Percentiles rank a stretch among this genome's conserved stretches.
Evolutionary conservation across 2,888 invertebrate genomes (phyloP).

Genomic region (Chrysopilus asiliformis): DNA sequence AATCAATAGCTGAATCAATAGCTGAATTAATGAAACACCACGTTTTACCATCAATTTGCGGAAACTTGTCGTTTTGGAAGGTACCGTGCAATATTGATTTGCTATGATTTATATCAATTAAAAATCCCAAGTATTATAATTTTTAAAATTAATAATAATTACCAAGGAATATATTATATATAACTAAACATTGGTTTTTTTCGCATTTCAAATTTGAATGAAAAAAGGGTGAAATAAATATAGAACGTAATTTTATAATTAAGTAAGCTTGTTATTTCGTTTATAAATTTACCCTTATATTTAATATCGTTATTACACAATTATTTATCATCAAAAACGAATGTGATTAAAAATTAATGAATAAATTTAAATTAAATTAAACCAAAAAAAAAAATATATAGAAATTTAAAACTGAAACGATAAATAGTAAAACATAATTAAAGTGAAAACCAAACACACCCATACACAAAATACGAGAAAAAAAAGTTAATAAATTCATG

Average conservation of each 20-base stretch:
- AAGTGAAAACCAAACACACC: background rate
- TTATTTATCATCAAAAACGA: constrained; percentile 14
- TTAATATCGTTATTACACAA: constrained; percentile 3
- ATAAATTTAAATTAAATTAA: no score
- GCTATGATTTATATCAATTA: no score
- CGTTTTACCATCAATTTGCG: no score
- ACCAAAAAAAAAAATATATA: no score
- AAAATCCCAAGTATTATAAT: no score
- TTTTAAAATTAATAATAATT: no score
- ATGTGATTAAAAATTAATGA: constrained; percentile 13
- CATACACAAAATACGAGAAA: background rate
- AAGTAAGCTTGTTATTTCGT: constrained; percentile 10
- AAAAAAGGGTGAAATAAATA: constrained; percentile 5
- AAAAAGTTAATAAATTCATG: constrained; percentile 1
- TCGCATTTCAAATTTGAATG: background rate
- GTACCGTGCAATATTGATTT: no score
- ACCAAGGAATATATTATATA: no score
- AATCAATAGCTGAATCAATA: no score
- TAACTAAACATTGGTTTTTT: no score
- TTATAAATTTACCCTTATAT: constrained; percentile 9
- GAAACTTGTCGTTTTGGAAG: no score
- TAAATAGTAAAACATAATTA: constrained; percentile 4
- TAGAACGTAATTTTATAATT: constrained; percentile 6
- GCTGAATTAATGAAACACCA: no score
- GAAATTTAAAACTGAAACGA: constrained; percentile 1